phyloP scores from a whole-genome alignment of 1,140 invertebrate genomes.

The Drosophila kohkoa region DNA sequence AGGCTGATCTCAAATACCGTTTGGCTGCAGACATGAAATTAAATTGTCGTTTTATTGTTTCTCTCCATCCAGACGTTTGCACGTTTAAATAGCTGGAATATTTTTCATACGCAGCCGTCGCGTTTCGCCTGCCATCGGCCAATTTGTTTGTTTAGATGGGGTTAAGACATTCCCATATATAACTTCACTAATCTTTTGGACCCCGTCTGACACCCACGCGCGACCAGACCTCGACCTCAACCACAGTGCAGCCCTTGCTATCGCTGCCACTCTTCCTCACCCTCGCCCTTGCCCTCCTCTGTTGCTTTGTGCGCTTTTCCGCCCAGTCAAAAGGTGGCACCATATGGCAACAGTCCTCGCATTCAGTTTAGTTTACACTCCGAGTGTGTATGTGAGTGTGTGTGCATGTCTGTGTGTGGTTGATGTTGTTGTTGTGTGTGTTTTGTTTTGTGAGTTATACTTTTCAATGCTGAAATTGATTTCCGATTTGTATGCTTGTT shows the following conservation, averaged over 20 bases:
- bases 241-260: constrained; percentile 23
- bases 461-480: constrained; percentile 79
- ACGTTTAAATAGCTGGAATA: constrained; percentile 77
- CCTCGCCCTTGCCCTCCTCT: constrained; percentile 13
- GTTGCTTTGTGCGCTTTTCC: constrained; percentile 43
- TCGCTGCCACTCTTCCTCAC: neutral
- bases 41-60: constrained; percentile 81
- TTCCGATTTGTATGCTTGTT: constrained; percentile 70
- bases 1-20: neutral
- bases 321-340: constrained; percentile 69
- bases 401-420: neutral
- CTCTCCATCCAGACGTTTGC: constrained; percentile 41
- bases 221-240: constrained; percentile 45
- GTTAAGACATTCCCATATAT: constrained; percentile 82
- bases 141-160: constrained; percentile 82
- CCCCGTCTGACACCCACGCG: constrained; percentile 55
- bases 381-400: neutral
- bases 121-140: constrained; percentile 51
- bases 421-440: constrained; percentile 26
- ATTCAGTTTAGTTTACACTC: constrained; percentile 47
- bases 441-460: constrained; percentile 64
- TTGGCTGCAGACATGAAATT: constrained; percentile 63
- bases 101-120: constrained; percentile 64
- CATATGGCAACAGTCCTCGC: constrained; percentile 66
- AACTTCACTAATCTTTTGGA: constrained; percentile 68